These are phyloP conservation scores for Argopecten irradians DNA, from an alignment of 1,140 invertebrate genomes.

Conservation along the genomic window DNA sequence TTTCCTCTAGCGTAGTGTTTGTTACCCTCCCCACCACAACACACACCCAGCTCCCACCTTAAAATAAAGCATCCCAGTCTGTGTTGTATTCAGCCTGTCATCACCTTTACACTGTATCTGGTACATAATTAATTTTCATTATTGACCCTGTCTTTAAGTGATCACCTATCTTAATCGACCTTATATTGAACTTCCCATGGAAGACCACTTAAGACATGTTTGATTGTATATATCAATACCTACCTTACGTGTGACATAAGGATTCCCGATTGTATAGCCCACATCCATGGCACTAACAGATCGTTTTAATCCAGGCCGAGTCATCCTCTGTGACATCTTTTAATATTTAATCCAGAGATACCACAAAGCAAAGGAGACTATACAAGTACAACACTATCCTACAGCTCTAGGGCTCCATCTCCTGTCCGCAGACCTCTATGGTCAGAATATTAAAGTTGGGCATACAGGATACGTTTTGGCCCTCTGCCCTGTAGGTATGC, in stretches of 20 bases:
- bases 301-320: constrained; percentile 34
- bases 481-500: not conserved
- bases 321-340: constrained; percentile 9
- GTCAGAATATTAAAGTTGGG: not conserved
- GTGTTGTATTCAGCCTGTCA: no score
- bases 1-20: not conserved
- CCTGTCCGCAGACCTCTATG: not conserved
- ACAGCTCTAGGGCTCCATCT: not conserved
- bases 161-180: no score
- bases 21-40: no score
- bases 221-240: no score
- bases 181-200: no score
- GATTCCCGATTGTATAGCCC: constrained; percentile 39
- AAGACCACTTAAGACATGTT: no score
- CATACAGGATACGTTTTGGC: not conserved
- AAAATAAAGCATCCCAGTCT: no score
- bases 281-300: constrained; percentile 36
- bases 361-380: not conserved
- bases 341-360: not conserved
- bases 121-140: no score
- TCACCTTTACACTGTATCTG: no score
- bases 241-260: constrained; percentile 20
- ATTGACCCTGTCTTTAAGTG: no score
- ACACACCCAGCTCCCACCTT: no score
- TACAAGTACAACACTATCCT: not conserved